Base-by-base conservation (phyloP, 2,888 invertebrate genomes). In the Sesia bembeciformis region DNA sequence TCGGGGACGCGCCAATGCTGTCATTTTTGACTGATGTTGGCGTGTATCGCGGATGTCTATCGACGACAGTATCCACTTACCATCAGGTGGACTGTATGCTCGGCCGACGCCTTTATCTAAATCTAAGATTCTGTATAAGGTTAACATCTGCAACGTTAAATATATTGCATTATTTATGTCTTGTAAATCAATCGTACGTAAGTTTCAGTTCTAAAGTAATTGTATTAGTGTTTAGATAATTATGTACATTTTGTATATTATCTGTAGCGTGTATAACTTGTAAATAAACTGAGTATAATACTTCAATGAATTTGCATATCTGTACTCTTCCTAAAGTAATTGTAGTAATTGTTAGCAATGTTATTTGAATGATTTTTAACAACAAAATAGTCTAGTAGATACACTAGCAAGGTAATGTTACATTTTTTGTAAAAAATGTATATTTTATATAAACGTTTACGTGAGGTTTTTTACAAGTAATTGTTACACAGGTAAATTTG, bases 401-500 rank as follows among this genome's bases (percentile, higher is more conserved):
- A 65, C 71, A 70, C 62, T 74, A 68, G 23, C 23, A 23, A 73
- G 70, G 63, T 78, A 77, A 78, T 77, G 74, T 82, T 81, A 78
- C 78, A 81, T 81, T 81, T 57, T 76, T 78, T 87, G 84, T 86
- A 87, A 81, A 84, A 86, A 83, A 81, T 85, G 85, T 88, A 87
- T 86, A 87, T 85, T 84, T 84, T 82, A 76, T 80, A 81, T 81
- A 80, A 82, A 81, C 81, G 77, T 83, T 78, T 81, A 81, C 70
- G 76, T 78, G 70, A 76, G 76, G 74, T 80, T 78, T 72, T 78
- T 80, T 78, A 78, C 69, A 75, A 59, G 78, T 81, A 80, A 76
- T 77, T 79, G 77, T 82, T 81, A 78, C 67, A 70, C 61, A 77
- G 83, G 83, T 83, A 75, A 86, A 88, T 85, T 80, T 83, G 77